Base-by-base conservation (phyloP, 2,888 invertebrate species). In the Ischnus inquisitorius region DNA sequence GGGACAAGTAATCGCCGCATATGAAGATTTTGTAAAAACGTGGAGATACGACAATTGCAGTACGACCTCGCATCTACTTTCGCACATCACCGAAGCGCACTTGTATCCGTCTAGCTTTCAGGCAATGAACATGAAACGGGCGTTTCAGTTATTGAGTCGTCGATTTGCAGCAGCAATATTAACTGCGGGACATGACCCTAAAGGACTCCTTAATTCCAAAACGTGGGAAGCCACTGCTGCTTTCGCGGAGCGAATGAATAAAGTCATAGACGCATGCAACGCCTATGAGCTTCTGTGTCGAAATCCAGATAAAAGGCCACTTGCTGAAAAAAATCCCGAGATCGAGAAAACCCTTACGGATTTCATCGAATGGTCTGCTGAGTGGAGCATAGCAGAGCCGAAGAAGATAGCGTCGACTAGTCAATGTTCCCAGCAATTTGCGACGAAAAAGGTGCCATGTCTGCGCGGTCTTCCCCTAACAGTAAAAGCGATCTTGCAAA, bases 51-150 rank as follows among this genome's bases (percentile, higher is more conserved):
- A 83, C 25, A 8, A 1, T 2, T 14, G 6, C 8, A 71, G 16
- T 4, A 39, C 71, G 2, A 75, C 67, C 1, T 84, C 84, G 0
- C 57, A 67, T 14, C 72, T 86, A 43, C 48, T 85, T 1, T 67
- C 74, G 1, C 83, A 85, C 41, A 83, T 85, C n/a, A 80, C 78
- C 2, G 28, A 34, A 75, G 54, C 72, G 0, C 85, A 85, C 46
- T 10, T 87, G 10, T 8, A 14, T 4, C 85, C 83, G 10, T 64
- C 41, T 10, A 3, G 34, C 22, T 85, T 82, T 8, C 75, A 85
- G 76, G 62, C 80, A 43, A 87, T 85, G 85, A 87, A 87, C 34
- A 83, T 87, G 0, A 84, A 85, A 57, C 39, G 79, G 16, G 83
- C 85, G 0, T 86, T 87, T 16, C 85, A 87, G 77, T 57, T 85